Evolutionary conservation across 2,797 vertebrate species (phyloP).

Genomic region (Labeo calbasu): DNA sequence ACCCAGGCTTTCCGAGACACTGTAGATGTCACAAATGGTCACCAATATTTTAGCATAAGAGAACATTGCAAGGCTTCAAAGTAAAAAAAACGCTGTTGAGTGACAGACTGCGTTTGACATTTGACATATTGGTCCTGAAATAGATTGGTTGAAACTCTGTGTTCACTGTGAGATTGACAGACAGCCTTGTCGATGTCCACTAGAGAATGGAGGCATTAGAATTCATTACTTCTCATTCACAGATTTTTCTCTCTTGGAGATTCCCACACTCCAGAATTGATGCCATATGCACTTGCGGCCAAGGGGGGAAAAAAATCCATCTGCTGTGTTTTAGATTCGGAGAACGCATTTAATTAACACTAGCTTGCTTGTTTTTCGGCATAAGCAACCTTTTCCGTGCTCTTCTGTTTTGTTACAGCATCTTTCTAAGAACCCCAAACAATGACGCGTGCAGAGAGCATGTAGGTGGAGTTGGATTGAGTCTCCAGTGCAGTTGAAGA

Average conservation of each 20-base stretch:
- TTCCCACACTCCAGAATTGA: slow-evolving; percentile 40
- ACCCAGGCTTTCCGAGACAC: background rate
- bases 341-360: slow-evolving; percentile 10
- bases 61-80: background rate
- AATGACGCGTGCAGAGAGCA: background rate
- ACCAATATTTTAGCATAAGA: background rate
- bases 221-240: slow-evolving; percentile 21
- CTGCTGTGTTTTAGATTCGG: slow-evolving; percentile 14
- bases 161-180: slow-evolving; percentile 12
- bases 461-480: slow-evolving; percentile 17
- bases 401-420: background rate
- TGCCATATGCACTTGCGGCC: slow-evolving; percentile 29
- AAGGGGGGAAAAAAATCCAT: background rate
- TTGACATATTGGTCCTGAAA: slow-evolving; percentile 25
- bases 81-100: slow-evolving; percentile 13
- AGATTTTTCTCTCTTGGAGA: slow-evolving; percentile 10
- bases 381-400: background rate
- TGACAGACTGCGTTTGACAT: slow-evolving; percentile 12
- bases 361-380: background rate
- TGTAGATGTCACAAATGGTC: background rate
- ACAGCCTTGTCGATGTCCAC: background rate
- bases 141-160: slow-evolving; percentile 10
- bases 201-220: background rate
- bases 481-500: background rate
- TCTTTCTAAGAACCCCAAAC: background rate